These are phyloP conservation scores for Sciurus carolinensis DNA, from an alignment of 2,797 vertebrate species.

Conservation along the genomic window DNA sequence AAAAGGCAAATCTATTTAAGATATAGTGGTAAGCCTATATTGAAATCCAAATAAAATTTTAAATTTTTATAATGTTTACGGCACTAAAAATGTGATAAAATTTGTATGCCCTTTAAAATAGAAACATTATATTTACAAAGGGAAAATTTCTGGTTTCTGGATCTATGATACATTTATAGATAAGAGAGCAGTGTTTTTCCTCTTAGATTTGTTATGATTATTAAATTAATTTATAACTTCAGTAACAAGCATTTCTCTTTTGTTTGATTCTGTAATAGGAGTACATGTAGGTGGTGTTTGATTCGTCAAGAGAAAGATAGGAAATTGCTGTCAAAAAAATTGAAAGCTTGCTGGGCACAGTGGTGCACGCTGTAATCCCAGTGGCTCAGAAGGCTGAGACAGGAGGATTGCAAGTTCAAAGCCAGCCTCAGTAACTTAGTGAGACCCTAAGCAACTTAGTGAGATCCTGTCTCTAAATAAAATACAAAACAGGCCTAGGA, in stretches of 20 bases:
- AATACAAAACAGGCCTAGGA: no score
- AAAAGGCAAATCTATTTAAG: constrained; percentile 38
- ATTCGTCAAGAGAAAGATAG: constrained; percentile 51
- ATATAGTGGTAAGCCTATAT: constrained; percentile 31
- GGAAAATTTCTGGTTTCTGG: constrained; percentile 45
- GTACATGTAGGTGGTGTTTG: constrained; percentile 40
- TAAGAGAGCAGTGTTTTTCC: constrained; percentile 30
- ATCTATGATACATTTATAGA: not conserved
- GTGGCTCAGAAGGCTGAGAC: no score
- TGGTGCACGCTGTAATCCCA: no score
- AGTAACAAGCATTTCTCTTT: constrained; percentile 63
- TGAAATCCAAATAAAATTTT: constrained; percentile 46
- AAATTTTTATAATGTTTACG: not conserved
- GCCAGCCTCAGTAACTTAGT: no score
- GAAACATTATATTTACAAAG: constrained; percentile 24
- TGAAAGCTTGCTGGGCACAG: constrained; percentile 75
- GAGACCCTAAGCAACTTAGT: no score
- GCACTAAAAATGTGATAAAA: constrained; percentile 69
- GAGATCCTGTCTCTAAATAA: no score
- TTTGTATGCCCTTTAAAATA: constrained; percentile 66
- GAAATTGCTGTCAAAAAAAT: constrained; percentile 72
- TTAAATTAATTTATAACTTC: constrained; percentile 68
- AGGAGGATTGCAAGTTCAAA: no score
- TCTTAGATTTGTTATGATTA: constrained; percentile 57
- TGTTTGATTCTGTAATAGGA: constrained; percentile 67